These are phyloP conservation scores for Onchidella celtica DNA, from an alignment of 2,888 invertebrate genomes.

Conservation along the genomic window DNA sequence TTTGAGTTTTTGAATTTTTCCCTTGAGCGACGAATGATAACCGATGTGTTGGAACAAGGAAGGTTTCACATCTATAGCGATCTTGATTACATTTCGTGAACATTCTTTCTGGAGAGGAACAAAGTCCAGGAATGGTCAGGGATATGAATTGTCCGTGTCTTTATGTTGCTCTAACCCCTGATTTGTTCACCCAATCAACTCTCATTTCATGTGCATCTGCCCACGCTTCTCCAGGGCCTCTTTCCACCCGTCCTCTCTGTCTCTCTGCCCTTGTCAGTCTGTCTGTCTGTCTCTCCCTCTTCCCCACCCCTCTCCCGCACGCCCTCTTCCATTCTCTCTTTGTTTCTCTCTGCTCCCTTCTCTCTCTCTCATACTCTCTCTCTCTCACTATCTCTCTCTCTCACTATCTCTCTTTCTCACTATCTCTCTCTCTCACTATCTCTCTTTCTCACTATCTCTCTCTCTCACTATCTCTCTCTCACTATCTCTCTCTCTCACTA, in stretches of 20 bases:
- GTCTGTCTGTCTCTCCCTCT: too few relatives aligned
- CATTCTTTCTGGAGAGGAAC: not conserved
- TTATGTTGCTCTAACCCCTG: too few relatives aligned
- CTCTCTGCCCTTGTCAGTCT: too few relatives aligned
- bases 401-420: not conserved
- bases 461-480: too few relatives aligned
- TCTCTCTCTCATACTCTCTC: too few relatives aligned
- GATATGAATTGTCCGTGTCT: too few relatives aligned
- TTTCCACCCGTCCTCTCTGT: not conserved
- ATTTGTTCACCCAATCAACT: not conserved
- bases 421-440: not conserved
- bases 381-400: too few relatives aligned
- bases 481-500: too few relatives aligned
- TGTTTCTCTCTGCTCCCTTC: too few relatives aligned
- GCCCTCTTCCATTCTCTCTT: too few relatives aligned
- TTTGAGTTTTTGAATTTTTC: slow-evolving; percentile 97
- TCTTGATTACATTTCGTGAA: not conserved
- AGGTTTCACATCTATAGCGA: slow-evolving; percentile 80
- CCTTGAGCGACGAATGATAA: slow-evolving; percentile 94
- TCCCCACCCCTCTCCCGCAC: not conserved
- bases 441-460: too few relatives aligned
- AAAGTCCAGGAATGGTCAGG: not conserved
- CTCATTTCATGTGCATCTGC: not conserved
- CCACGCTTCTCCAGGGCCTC: not conserved
- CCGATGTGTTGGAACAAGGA: slow-evolving; percentile 98